A percentile compares a stretch with the other conserved stretches of the same genome.
phyloP scores from a whole-genome alignment of 2,888 invertebrate genomes.

The Rhabditophanes sp. region DNA sequence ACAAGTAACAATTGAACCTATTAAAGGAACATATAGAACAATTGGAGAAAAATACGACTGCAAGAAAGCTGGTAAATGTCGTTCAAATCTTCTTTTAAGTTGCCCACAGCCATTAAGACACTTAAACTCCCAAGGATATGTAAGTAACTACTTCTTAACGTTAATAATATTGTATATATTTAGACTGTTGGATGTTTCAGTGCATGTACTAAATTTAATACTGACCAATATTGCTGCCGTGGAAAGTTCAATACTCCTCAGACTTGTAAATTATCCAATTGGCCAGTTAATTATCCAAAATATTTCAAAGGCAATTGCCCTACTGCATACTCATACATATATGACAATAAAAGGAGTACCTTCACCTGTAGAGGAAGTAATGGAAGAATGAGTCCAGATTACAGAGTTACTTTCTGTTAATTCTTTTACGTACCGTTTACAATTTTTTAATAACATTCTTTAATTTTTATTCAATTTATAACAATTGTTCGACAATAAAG shows the following conservation, averaged over 20 bases:
- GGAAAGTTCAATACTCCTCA: conserved; percentile 45
- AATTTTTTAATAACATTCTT: no score
- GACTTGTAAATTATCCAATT: conserved; percentile 46
- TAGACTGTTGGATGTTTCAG: conserved; percentile 47
- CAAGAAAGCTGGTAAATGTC: conserved; percentile 8
- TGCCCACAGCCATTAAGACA: conserved; percentile 2
- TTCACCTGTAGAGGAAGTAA: conserved; percentile 45
- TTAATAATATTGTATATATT: neutral
- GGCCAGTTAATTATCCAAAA: conserved; percentile 44
- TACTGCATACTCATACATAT: conserved; percentile 50
- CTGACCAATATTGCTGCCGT: conserved; percentile 49
- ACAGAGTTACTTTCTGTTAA: conserved; percentile 12
- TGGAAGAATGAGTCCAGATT: conserved; percentile 10
- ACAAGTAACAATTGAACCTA: conserved; percentile 19
- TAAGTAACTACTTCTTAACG: neutral
- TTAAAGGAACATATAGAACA: conserved; percentile 4
- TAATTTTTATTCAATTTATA: no score
- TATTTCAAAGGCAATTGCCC: conserved; percentile 49
- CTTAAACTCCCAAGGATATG: neutral
- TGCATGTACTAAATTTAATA: conserved; percentile 48
- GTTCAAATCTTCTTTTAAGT: conserved; percentile 5
- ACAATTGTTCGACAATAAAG: no score
- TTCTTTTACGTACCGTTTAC: no score
- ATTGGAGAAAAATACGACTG: conserved; percentile 4
- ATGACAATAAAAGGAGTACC: conserved; percentile 49